Evolutionary conservation across 2,797 vertebrate species (phyloP).

Genomic region (Myotis pilosus): DNA sequence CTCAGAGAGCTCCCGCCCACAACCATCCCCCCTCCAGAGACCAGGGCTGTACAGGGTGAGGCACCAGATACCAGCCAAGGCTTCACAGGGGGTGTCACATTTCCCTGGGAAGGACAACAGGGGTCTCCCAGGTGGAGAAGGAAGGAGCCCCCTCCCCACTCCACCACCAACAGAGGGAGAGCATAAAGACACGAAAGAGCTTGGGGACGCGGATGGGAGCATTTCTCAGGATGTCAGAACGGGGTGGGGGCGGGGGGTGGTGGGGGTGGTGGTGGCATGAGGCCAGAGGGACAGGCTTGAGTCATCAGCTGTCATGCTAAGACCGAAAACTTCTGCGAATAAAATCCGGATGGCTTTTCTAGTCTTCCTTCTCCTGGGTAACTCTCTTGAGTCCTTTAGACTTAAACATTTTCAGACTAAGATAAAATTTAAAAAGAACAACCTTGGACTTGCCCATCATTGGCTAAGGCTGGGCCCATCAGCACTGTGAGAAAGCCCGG

Average conservation of each 20-base stretch:
- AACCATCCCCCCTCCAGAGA: background rate
- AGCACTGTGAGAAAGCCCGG: background rate
- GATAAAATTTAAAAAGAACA: background rate
- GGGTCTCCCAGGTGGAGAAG: background rate
- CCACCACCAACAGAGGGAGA: too few relatives aligned
- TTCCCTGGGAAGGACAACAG: background rate
- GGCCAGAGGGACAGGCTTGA: background rate
- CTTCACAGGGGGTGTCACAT: too few relatives aligned
- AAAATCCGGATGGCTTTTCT: background rate
- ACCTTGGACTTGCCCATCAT: background rate
- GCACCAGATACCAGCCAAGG: background rate
- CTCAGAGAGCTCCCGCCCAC: background rate
- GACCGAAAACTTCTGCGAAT: background rate
- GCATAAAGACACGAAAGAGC: background rate
- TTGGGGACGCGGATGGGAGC: rapidly evolving
- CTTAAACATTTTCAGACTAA: background rate
- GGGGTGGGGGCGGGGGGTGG: rapidly evolving
- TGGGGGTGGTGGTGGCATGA: rapidly evolving
- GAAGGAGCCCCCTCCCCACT: too few relatives aligned
- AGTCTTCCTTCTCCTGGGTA: background rate
- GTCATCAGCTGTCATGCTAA: background rate
- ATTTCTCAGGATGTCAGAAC: background rate
- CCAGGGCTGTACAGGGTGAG: rapidly evolving
- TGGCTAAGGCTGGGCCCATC: background rate
- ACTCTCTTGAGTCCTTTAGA: background rate